A percentile compares a stretch with the other conserved stretches of the same genome.
These are phyloP conservation scores for Apotomis turbidana DNA, from an alignment of 2,888 invertebrate genomes.

Conservation along the genomic window DNA sequence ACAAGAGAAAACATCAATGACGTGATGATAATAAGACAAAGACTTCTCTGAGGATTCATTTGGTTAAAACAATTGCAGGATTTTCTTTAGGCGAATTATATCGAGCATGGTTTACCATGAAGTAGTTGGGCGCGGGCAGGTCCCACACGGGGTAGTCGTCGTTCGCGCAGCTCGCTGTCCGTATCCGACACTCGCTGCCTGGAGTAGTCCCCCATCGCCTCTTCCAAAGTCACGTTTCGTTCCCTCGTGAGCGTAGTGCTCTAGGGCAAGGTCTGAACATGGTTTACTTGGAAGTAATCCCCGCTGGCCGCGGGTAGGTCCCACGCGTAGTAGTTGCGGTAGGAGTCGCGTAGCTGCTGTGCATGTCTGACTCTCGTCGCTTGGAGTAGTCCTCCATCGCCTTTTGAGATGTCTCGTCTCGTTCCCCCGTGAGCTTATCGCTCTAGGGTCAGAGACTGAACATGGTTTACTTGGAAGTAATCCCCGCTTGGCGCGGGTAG, in stretches of 20 bases:
- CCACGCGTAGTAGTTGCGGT: conserved; percentile 66
- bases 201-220: conserved; percentile 72
- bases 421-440: conserved; percentile 18
- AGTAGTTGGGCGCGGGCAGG: conserved; percentile 57
- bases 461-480: conserved; percentile 57
- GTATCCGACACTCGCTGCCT: conserved; percentile 66
- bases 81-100: no score
- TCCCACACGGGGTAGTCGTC: conserved; percentile 65
- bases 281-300: conserved; percentile 59
- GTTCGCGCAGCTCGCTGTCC: conserved; percentile 63
- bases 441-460: neutral
- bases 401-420: conserved; percentile 65
- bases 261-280: neutral
- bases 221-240: conserved; percentile 63
- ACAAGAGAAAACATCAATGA: no score
- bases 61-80: no score
- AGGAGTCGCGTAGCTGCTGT: conserved; percentile 60
- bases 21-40: no score
- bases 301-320: conserved; percentile 55
- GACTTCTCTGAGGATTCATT: no score
- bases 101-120: conserved; percentile 53
- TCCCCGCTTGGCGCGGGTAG: conserved; percentile 57
- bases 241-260: conserved; percentile 16
- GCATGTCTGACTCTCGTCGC: conserved; percentile 63
- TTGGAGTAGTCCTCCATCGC: conserved; percentile 73